Evolutionary conservation across 2,797 vertebrate species (phyloP).

Genomic region (Melanotaenia boesemani): DNA sequence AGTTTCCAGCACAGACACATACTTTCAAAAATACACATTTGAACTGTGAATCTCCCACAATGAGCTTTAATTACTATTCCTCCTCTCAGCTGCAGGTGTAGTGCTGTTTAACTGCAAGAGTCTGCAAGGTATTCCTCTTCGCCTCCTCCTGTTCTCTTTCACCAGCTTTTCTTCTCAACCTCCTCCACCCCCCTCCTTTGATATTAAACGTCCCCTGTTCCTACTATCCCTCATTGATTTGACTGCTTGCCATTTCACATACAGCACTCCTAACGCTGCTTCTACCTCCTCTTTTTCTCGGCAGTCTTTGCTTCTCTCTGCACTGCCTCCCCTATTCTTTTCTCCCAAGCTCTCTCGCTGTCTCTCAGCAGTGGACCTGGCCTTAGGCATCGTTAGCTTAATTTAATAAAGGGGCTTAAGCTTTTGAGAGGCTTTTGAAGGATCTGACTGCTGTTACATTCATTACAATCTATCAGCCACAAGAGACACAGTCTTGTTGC

Average conservation of each 20-base stretch:
- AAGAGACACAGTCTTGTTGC: constrained; percentile 81
- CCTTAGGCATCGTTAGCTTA: constrained; percentile 85
- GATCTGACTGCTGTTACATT: constrained; percentile 87
- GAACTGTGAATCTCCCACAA: constrained; percentile 52
- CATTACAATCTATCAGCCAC: constrained; percentile 87
- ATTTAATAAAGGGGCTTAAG: constrained; percentile 88
- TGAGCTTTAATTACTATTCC: constrained; percentile 60
- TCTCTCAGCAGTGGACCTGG: constrained; percentile 75
- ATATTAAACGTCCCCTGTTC: constrained; percentile 36
- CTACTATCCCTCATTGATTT: constrained; percentile 56
- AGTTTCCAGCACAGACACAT: constrained; percentile 18
- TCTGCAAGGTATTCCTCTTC: constrained; percentile 55
- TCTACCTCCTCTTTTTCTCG: constrained; percentile 55
- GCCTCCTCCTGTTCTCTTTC: constrained; percentile 38
- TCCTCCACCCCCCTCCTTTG: constrained; percentile 52
- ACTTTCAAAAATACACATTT: constrained; percentile 64
- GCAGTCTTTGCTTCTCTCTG: constrained; percentile 51
- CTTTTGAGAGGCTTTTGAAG: constrained; percentile 87
- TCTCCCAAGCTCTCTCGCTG: constrained; percentile 31
- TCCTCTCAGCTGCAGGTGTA: constrained; percentile 63
- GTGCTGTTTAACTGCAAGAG: constrained; percentile 32
- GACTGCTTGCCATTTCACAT: constrained; percentile 65
- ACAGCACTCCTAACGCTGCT: constrained; percentile 40
- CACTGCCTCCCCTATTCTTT: constrained; percentile 47
- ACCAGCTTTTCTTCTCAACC: constrained; percentile 31